phyloP scores from a whole-genome alignment of 2,888 invertebrate species.

The Pristionchus entomophagus region DNA sequence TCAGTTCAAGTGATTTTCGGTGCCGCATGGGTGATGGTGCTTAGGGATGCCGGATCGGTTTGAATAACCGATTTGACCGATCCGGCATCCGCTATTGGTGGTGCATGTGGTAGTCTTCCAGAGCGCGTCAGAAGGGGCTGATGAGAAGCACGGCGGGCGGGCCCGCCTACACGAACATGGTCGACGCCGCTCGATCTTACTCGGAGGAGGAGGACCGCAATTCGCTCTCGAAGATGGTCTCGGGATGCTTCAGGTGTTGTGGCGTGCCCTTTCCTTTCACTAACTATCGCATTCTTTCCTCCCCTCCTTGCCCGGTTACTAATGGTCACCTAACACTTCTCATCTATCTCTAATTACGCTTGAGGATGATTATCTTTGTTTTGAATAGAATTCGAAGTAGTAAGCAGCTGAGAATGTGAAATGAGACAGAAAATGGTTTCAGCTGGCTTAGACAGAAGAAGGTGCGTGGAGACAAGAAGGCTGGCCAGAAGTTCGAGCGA shows the following conservation, averaged over 20 bases:
- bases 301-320: neutral
- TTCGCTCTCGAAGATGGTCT: neutral
- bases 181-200: neutral
- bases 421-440: too few relatives aligned
- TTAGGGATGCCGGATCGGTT: too few relatives aligned
- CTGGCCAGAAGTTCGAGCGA: constrained; percentile 34
- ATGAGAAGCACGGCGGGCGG: neutral
- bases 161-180: neutral
- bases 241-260: constrained; percentile 30
- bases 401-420: neutral
- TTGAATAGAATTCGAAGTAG: neutral
- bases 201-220: constrained; percentile 1
- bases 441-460: constrained; percentile 28
- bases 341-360: neutral
- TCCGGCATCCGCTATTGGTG: neutral
- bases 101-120: constrained; percentile 15
- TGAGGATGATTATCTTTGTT: neutral
- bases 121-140: neutral
- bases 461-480: neutral
- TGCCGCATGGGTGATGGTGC: too few relatives aligned
- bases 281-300: neutral
- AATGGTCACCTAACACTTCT: neutral
- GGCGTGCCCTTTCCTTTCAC: neutral
- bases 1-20: too few relatives aligned
- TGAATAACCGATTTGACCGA: too few relatives aligned